Base-by-base conservation (phyloP, 2,888 invertebrate genomes). In the Leucophenga maculata region DNA sequence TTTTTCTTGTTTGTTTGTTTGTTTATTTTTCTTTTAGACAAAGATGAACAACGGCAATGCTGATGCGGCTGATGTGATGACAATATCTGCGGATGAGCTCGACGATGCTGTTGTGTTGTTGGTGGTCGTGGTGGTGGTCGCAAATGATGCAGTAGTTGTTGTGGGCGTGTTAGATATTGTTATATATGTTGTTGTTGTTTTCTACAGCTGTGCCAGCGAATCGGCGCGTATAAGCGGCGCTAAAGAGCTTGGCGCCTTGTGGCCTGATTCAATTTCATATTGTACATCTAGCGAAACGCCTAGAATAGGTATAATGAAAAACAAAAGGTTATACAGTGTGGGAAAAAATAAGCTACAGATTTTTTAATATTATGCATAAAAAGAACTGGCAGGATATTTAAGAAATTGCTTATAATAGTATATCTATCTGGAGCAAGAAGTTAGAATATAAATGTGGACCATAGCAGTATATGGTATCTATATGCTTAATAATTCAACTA, bases 221-320 rank as follows among this genome's bases (percentile, higher is more conserved):
- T 93, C 93, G 72, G 92, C 92, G 87, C 93, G 94, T 91, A 95
- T 94, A 80, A 95, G 90, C 72, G 95, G 94, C 78, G 94, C 94
- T 87, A 94, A 90, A 32, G 94, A 92, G 79, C 94, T 94, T 62
- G 93, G 92, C 81, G 93, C 93, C 83, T 93, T 93, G 83, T 93
- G 92, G 69, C 93, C 93, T 79, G 93, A 92, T 89, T 95, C 95
- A 86, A 94, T 91, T 89, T 95, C 95, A 87, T 94, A 95, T 85
- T 94, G 93, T 82, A 94, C 91, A 87, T 95, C 95, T 80, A 93
- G 89, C 70, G 94, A 92, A 78, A 92, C 90, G 85, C 92, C 92
- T 93, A 48, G 46, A 52, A 26, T 70, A 16, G 1, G n/a, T n/a
- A 39, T 4, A 59, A 39, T 52, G 22, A 67, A n/a, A 44, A 32